Conservation (phyloP, 2,113 vertebrate species). For the Serilophus lunatus region DNA sequence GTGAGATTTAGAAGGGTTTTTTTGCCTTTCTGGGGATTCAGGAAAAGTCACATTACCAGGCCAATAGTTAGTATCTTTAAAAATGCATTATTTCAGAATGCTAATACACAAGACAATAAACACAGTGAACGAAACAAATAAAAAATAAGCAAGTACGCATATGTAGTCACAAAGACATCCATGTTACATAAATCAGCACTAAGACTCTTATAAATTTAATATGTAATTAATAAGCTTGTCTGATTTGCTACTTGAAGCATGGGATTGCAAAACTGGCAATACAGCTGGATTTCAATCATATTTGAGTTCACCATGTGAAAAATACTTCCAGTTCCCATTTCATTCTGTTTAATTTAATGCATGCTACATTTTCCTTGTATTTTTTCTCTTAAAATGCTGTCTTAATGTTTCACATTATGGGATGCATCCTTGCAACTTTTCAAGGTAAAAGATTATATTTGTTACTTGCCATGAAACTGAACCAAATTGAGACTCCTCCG, state of each 20-base stretch:
- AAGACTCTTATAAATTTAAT: background rate
- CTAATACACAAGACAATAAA: background rate
- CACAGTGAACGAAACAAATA: background rate
- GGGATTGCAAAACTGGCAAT: background rate
- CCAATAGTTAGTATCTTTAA: background rate
- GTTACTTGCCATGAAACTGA: background rate
- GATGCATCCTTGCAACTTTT: background rate
- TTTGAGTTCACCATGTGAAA: background rate
- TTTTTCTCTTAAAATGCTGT: background rate
- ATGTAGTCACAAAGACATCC: background rate
- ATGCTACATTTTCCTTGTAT: background rate
- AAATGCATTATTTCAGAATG: background rate
- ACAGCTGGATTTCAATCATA: background rate
- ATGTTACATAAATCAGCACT: background rate
- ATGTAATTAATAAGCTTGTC: background rate
- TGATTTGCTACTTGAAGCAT: background rate
- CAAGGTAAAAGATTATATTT: background rate
- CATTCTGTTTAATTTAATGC: background rate
- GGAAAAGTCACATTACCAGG: background rate
- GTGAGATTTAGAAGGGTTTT: background rate
- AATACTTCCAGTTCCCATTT: background rate
- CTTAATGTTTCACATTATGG: fast-evolving
- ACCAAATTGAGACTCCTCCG: background rate
- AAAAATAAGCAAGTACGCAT: background rate
- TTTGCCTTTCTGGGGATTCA: background rate